These are phyloP conservation scores for Chaetops frenatus DNA, from an alignment of 2,113 vertebrate species.

Conservation along the genomic window DNA sequence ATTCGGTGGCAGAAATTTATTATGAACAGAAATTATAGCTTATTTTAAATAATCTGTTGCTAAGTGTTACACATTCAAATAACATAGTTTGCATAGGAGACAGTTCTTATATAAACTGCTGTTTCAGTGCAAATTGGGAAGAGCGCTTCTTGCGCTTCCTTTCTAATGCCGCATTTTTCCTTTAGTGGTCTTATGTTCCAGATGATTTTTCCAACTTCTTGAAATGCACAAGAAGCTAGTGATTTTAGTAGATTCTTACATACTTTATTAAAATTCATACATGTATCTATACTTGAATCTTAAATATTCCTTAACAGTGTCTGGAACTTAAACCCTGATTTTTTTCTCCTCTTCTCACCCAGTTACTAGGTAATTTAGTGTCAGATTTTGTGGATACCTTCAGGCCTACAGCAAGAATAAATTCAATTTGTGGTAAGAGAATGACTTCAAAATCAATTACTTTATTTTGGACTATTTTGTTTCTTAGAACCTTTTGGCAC, in stretches of 20 bases:
- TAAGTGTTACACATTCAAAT: neutral
- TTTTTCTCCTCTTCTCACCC: neutral
- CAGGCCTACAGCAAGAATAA: slow-evolving; percentile 96
- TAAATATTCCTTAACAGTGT: neutral
- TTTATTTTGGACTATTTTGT: neutral
- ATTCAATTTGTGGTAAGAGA: slow-evolving; percentile 95
- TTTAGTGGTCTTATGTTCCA: neutral
- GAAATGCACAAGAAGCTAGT: neutral
- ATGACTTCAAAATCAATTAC: neutral
- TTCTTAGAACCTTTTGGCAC: neutral
- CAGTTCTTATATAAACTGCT: neutral
- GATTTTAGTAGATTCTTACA: neutral
- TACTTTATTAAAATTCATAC: neutral
- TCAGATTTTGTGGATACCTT: slow-evolving; percentile 99
- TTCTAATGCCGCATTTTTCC: neutral
- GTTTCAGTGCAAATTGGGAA: neutral
- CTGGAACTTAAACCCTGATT: neutral
- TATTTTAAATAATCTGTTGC: neutral
- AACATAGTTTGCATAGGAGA: neutral
- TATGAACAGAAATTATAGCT: neutral
- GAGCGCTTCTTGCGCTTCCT: neutral
- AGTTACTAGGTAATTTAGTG: slow-evolving; percentile 93
- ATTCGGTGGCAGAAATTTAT: neutral
- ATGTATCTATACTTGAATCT: neutral
- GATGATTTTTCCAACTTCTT: neutral